A percentile compares a stretch with the other conserved stretches of the same genome.
Conservation (phyloP, 2,797 vertebrate species). For the Coluber constrictor region DNA sequence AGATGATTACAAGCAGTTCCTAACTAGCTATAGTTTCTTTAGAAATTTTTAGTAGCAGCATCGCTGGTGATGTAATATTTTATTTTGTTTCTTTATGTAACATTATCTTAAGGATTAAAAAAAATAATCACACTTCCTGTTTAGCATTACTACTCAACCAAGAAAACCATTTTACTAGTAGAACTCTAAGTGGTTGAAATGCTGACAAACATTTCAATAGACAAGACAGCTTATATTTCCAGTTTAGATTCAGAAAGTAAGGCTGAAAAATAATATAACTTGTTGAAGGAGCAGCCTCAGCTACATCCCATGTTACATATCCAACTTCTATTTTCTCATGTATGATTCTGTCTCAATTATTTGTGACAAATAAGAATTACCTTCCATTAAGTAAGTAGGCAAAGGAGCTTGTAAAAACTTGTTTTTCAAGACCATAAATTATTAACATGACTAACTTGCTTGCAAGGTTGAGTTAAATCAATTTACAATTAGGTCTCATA, state of each 20-base stretch:
- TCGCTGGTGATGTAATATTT: constrained; percentile 36
- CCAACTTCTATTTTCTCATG: background rate
- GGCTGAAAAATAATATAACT: background rate
- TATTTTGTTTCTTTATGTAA: constrained; percentile 33
- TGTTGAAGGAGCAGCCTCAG: background rate
- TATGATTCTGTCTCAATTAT: background rate
- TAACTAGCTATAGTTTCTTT: constrained; percentile 52
- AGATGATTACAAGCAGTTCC: constrained; percentile 49
- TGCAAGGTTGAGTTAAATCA: background rate
- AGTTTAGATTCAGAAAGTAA: background rate
- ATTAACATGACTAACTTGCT: background rate
- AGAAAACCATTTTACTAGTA: background rate
- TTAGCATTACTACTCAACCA: constrained; percentile 4
- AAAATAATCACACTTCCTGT: constrained; percentile 5
- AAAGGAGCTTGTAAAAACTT: background rate
- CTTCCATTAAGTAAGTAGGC: background rate
- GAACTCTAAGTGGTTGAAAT: background rate
- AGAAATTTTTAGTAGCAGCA: constrained; percentile 39
- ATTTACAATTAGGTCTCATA: background rate
- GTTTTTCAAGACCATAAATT: background rate
- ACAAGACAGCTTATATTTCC: background rate
- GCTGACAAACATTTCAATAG: background rate
- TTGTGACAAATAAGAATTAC: background rate
- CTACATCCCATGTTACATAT: background rate
- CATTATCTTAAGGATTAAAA: constrained; percentile 13